phyloP scores from a whole-genome alignment of 2,888 invertebrate genomes.

The Amiota communis region DNA sequence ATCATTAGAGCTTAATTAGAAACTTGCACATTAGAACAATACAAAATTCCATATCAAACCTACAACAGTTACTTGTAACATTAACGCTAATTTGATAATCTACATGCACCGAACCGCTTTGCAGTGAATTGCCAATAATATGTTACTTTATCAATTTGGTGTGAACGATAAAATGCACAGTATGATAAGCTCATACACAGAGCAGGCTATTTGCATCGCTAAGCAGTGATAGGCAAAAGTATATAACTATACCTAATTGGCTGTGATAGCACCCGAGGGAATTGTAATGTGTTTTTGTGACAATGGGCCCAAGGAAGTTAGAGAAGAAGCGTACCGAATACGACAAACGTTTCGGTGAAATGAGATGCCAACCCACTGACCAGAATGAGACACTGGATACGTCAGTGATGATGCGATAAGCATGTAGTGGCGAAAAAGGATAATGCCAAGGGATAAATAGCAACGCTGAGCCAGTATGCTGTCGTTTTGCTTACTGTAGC shows the following conservation, averaged over 20 bases:
- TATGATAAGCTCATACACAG: not conserved
- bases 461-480: slow-evolving; percentile 3
- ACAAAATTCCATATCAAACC: too few species aligned
- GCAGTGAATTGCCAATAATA: too few species aligned
- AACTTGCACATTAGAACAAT: too few species aligned
- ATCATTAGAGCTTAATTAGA: too few species aligned
- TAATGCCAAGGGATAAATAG: slow-evolving; percentile 22
- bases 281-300: slow-evolving; percentile 32
- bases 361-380: not conserved
- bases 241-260: slow-evolving; percentile 66
- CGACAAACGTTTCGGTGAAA: not conserved
- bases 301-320: not conserved
- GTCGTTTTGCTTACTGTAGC: slow-evolving; percentile 12
- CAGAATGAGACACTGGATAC: not conserved
- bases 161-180: too few species aligned
- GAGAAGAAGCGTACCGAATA: slow-evolving; percentile 45
- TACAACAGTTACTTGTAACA: too few species aligned
- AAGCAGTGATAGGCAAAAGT: not conserved
- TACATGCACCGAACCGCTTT: slow-evolving; percentile 45
- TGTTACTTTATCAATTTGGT: too few species aligned
- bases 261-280: slow-evolving; percentile 72
- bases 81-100: slow-evolving; percentile 57
- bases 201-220: too few species aligned
- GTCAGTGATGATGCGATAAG: slow-evolving; percentile 18
- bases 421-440: slow-evolving; percentile 13